phyloP scores from a whole-genome alignment of 2,797 vertebrate genomes.

The Borostomias antarcticus region DNA sequence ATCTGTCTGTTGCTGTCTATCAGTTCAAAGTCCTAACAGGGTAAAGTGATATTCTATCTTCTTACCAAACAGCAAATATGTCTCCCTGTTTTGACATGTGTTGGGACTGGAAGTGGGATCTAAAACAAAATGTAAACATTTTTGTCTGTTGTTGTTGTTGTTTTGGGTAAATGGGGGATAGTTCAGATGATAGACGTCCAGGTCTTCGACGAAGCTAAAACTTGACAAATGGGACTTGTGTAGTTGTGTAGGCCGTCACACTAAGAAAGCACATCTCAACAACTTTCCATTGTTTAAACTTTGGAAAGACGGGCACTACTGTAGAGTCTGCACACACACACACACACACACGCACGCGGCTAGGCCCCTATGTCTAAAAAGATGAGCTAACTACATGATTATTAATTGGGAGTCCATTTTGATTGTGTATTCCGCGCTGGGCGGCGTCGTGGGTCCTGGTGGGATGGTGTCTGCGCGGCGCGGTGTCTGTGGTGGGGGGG shows the following conservation, averaged over 20 bases:
- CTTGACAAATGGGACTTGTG: slow-evolving; percentile 64
- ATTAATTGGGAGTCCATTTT: slow-evolving; percentile 93
- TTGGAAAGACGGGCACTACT: slow-evolving; percentile 58
- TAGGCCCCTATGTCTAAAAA: slow-evolving; percentile 76
- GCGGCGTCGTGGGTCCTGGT: slow-evolving; percentile 87
- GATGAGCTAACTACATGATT: slow-evolving; percentile 90
- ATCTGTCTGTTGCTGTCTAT: slow-evolving; percentile 73
- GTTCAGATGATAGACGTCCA: slow-evolving; percentile 15
- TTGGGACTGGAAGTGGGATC: slow-evolving; percentile 59
- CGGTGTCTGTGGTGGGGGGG: slow-evolving; percentile 81
- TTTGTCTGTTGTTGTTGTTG: slow-evolving; percentile 49
- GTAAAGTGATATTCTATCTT: slow-evolving; percentile 72
- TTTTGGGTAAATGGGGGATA: slow-evolving; percentile 61
- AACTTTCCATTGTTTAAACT: slow-evolving; percentile 80
- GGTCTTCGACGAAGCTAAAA: slow-evolving; percentile 51
- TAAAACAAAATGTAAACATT: slow-evolving; percentile 73
- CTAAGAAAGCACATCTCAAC: slow-evolving; percentile 74
- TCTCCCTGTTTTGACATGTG: slow-evolving; percentile 67
- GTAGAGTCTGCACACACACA: slow-evolving; percentile 41
- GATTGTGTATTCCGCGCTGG: slow-evolving; percentile 93
- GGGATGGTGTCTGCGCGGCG: slow-evolving; percentile 89
- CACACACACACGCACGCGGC: too few relatives aligned
- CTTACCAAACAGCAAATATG: slow-evolving; percentile 67
- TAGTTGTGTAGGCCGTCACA: slow-evolving; percentile 61
- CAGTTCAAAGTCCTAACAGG: slow-evolving; percentile 75